phyloP scores from a whole-genome alignment of 2,113 vertebrate species.

The Microcebus griseorufus region DNA sequence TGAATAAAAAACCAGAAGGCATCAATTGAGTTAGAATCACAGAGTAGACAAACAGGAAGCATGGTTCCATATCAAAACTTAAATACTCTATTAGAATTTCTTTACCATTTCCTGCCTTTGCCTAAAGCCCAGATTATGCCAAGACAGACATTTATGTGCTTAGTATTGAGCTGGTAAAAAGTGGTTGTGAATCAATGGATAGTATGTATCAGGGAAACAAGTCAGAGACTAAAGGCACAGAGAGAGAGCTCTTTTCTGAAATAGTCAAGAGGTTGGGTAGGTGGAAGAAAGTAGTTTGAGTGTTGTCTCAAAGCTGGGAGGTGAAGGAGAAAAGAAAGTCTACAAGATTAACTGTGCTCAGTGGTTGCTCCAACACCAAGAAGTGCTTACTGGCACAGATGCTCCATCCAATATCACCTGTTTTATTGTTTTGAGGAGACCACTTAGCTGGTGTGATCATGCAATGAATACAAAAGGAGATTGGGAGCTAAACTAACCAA shows the following conservation, averaged over 20 bases:
- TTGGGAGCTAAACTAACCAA: constrained; percentile 34
- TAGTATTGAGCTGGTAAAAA: not conserved
- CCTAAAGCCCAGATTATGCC: not conserved
- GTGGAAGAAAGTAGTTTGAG: not conserved
- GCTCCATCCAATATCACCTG: not conserved
- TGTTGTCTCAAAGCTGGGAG: not conserved
- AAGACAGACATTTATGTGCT: not conserved
- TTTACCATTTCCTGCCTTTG: not conserved
- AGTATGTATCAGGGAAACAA: not conserved
- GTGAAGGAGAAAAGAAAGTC: not conserved
- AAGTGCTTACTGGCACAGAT: not conserved
- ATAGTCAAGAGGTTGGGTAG: not conserved
- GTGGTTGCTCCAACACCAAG: not conserved
- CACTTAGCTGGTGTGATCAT: constrained; percentile 33
- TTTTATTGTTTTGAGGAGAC: not conserved
- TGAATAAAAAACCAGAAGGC: not conserved
- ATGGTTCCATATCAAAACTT: not conserved
- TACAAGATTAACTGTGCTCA: not conserved
- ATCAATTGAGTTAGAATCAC: not conserved
- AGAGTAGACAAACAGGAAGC: not conserved
- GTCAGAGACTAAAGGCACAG: not conserved
- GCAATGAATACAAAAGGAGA: not conserved
- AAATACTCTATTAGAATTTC: not conserved
- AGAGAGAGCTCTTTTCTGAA: not conserved
- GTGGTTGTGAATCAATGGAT: not conserved